Evolutionary conservation across 2,888 invertebrate species (phyloP), one percentile per base, ranked within the genome.

Genomic region (Drosophila anomalata): DNA sequence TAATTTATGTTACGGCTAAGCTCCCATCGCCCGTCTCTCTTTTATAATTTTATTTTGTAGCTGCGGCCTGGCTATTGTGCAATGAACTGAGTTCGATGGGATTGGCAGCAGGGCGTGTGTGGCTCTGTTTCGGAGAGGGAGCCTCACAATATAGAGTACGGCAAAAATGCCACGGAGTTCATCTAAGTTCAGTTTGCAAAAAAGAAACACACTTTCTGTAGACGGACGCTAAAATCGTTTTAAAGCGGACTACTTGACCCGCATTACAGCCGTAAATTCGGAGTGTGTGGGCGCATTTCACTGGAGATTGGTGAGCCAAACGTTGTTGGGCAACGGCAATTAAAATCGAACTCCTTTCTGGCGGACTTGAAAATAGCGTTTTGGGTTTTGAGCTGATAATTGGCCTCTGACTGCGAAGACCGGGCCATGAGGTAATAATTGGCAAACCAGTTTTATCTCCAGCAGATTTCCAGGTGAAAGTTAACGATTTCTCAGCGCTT

Each of bases 1-100:
- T 82, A 82, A 82, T 81, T 82, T 85, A 81, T 82, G 79, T 77
- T 84, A 75, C 60, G 79, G 84, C 81, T 77, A 79, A 84, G 69
- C 79, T 71, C 36, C 17, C 50, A 26, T 33, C 17, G 33, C 31
- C 41, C n/a, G 39, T 50, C 41, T 54, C 36, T 67, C n/a, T 50
- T 63, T 68, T 66, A 48, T 57, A 56, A 36, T 58, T 57, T 44
- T 56, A 62, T 53, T 67, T 67, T 70, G 55, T 52, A n/a, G 53
- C 31, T 78, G 77, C 53, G 79, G 79, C 67, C 53, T 68, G 78
- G 76, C 81, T 76, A 68, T 79, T 83, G 77, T 77, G 81, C 84
- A 83, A 72, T 84, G 75, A 78, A 77, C 80, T 84, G 78, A 67
- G 65, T 63, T 67, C 60, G 36, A 67, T 61, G 68, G 56, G 62